A percentile compares a stretch with the other conserved stretches of the same genome.
These are phyloP conservation scores for Polydrusus cervinus DNA, from an alignment of 2,888 invertebrate species.

Conservation along the genomic window DNA sequence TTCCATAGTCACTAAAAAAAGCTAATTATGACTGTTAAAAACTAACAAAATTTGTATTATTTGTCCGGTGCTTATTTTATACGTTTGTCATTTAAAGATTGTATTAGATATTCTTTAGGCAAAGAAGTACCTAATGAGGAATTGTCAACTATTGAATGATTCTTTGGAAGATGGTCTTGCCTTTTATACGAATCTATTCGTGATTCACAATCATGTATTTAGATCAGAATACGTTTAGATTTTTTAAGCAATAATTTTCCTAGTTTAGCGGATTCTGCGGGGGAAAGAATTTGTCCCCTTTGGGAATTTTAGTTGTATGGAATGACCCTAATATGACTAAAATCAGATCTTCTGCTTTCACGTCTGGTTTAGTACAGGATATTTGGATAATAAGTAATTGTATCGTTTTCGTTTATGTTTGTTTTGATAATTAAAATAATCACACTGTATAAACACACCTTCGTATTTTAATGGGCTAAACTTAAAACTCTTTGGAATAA, in stretches of 20 bases:
- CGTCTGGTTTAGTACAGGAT: conserved; percentile 57
- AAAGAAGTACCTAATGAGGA: conserved; percentile 43
- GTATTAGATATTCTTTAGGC: not conserved
- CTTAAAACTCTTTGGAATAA: too few relatives aligned
- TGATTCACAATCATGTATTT: conserved; percentile 70
- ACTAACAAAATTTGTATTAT: not conserved
- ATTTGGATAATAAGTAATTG: not conserved
- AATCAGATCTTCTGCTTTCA: conserved; percentile 60
- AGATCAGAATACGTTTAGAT: conserved; percentile 63
- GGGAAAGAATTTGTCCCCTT: conserved; percentile 56
- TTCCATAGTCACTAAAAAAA: not conserved
- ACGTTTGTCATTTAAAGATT: not conserved
- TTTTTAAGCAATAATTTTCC: conserved; percentile 64
- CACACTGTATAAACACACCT: too few relatives aligned
- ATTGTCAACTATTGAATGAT: conserved; percentile 66
- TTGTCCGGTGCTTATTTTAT: not conserved
- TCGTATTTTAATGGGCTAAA: too few relatives aligned
- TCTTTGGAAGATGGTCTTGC: conserved; percentile 59
- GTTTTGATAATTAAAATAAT: too few relatives aligned
- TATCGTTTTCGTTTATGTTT: too few relatives aligned
- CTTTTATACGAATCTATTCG: conserved; percentile 70
- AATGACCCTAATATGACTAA: conserved; percentile 26
- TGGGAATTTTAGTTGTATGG: conserved; percentile 33
- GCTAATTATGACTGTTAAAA: not conserved
- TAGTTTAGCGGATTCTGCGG: conserved; percentile 45